Evolutionary conservation across 2,797 vertebrate species (phyloP).

Genomic region (Todus mexicanus): DNA sequence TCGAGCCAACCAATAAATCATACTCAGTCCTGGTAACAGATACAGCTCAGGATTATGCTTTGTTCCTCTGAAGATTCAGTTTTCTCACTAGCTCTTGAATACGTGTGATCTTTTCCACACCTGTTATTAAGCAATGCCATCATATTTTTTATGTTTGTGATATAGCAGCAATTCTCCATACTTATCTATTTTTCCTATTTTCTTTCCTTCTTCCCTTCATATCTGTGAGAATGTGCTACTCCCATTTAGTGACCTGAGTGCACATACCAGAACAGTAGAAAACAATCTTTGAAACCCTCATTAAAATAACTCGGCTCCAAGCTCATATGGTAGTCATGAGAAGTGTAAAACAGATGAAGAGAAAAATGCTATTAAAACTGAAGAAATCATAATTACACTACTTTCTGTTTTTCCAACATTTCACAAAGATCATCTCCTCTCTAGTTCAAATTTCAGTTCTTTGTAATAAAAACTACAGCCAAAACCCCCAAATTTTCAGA

Average conservation of each 20-base stretch:
- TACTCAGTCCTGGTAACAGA: not conserved
- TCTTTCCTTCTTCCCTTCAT: not conserved
- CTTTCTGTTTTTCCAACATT: not conserved
- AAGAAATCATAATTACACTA: not conserved
- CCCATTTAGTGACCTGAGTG: slow-evolving; percentile 49
- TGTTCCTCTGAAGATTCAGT: not conserved
- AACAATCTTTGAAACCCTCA: slow-evolving; percentile 59
- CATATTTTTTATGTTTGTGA: slow-evolving; percentile 26
- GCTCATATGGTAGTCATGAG: not conserved
- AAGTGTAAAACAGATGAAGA: not conserved
- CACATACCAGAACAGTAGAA: slow-evolving; percentile 47
- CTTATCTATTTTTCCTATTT: not conserved
- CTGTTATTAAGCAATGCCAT: not conserved
- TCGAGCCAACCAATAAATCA: not conserved
- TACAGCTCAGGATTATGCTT: not conserved
- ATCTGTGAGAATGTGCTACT: not conserved
- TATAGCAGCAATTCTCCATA: slow-evolving; percentile 4
- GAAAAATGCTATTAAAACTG: not conserved
- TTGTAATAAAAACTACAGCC: not conserved
- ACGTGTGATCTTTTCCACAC: not conserved
- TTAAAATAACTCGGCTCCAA: slow-evolving; percentile 45
- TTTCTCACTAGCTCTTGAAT: slow-evolving; percentile 62
- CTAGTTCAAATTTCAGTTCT: not conserved
- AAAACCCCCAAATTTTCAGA: not conserved
- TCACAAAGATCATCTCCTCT: not conserved